Base-by-base conservation (phyloP, 2,113 vertebrate species). In the Cryptomyrus ogoouensis region DNA sequence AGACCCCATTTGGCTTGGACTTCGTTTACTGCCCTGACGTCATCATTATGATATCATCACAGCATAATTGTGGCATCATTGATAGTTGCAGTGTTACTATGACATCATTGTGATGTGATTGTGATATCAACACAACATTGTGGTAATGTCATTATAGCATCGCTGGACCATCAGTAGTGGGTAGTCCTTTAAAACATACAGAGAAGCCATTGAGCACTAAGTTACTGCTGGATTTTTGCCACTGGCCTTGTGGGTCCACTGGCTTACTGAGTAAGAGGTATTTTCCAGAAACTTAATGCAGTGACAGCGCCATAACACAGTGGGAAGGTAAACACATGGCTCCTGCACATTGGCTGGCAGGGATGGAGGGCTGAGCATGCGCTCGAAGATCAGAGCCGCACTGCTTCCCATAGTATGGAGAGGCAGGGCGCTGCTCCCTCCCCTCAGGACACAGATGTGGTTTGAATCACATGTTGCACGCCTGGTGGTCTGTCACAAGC, bases 381-480 rank as follows among this genome's bases (percentile, higher is more conserved):
- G 58, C 89, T 47, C 1, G 24, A 46, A 58, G 21, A 80, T 21
- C 77, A 35, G 39, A 49, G 47, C 44, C 62, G 10, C 15, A 27
- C 47, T 47, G 31, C 6, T 31, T 21, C 42, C 83, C 88, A n/a
- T 35, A 89, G 90, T 89, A 89, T 92, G 93, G 80, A 70, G 91
- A 93, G 1, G 35, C 91, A 88, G 92, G 89, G 90, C 62, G 84
- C 91, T 89, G 24, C 46, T 92, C 91, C 86, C 89, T 47, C 52
- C 88, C 77, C 53, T 91, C 89, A 46, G 24, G 15, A 87, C 91
- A 92, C 95, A 96, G 94, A 94, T 95, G 94, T 92, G 92, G 91
- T 95, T 93, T 90, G 62, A 89, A 94, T 95, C 92, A 94, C 77
- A 44, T 91, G 74, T 46, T 39, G 74, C 93, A 66, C 87, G 92